Conservation (phyloP, 1,140 invertebrate species). For the Phenacoccus solenopsis region DNA sequence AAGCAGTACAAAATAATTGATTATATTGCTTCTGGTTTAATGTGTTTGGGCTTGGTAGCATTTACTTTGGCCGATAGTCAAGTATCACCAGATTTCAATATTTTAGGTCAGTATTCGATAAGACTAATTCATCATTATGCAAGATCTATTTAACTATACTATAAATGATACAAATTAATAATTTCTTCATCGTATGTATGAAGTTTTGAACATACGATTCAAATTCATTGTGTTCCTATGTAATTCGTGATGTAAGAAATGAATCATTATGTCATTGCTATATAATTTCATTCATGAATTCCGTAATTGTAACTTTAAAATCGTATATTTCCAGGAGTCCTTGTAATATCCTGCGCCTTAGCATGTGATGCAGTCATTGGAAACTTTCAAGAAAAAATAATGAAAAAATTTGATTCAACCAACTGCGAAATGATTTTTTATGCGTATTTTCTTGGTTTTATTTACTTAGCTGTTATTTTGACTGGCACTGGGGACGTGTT, state of each 20-base stretch:
- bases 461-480: conserved; percentile 70
- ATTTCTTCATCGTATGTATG: too few relatives aligned
- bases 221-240: too few relatives aligned
- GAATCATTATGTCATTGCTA: too few relatives aligned
- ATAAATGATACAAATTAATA: too few relatives aligned
- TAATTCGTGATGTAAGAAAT: too few relatives aligned
- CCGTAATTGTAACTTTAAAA: too few relatives aligned
- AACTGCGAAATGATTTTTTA: conserved; percentile 90
- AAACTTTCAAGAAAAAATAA: conserved; percentile 90
- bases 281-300: too few relatives aligned
- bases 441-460: conserved; percentile 78
- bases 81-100: conserved; percentile 76
- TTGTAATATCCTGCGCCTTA: conserved; percentile 75
- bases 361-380: conserved; percentile 88
- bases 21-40: conserved; percentile 66
- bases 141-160: too few relatives aligned
- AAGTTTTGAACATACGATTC: too few relatives aligned
- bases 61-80: conserved; percentile 87
- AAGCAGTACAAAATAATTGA: conserved; percentile 75
- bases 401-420: conserved; percentile 65
- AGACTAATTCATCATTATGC: neutral
- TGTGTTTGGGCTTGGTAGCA: conserved; percentile 83
- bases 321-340: conserved; percentile 48
- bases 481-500: conserved; percentile 56
- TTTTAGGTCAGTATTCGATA: conserved; percentile 38